These are phyloP conservation scores for Melinaea menophilus DNA, from an alignment of 2,888 invertebrate species.

Conservation along the genomic window DNA sequence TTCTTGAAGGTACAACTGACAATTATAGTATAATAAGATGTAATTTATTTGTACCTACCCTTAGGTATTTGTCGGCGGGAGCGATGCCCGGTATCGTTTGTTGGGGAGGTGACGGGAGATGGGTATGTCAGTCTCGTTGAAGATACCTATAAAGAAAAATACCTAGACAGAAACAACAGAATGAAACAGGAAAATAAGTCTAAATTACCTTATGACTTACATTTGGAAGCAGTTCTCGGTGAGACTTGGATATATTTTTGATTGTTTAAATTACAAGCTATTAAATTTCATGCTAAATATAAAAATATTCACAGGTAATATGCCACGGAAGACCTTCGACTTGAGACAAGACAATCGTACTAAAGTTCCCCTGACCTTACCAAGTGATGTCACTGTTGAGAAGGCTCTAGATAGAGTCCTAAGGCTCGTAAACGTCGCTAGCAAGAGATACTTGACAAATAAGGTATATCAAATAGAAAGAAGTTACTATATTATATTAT, in stretches of 20 bases:
- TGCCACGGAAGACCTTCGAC: conserved; percentile 80
- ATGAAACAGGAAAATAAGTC: conserved; percentile 55
- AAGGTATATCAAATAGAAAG: conserved; percentile 78
- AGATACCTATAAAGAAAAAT: conserved; percentile 68
- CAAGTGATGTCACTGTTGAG: conserved; percentile 77
- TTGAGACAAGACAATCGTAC: conserved; percentile 71
- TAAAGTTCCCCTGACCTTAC: conserved; percentile 75
- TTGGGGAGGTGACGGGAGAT: conserved; percentile 93
- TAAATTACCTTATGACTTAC: conserved; percentile 89
- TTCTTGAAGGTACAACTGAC: too few species aligned
- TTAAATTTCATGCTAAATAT: too few species aligned
- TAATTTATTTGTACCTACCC: conserved; percentile 6
- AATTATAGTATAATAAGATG: background rate
- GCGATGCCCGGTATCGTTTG: conserved; percentile 94
- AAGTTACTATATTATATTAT: background rate
- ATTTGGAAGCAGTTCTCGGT: conserved; percentile 92
- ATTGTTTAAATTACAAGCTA: too few species aligned
- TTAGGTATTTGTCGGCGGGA: conserved; percentile 88
- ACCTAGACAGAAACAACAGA: conserved; percentile 57
- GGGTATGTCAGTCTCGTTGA: conserved; percentile 86
- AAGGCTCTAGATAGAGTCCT: conserved; percentile 88
- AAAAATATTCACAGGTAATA: conserved; percentile 56
- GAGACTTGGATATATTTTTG: conserved; percentile 34
- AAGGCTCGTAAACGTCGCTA: conserved; percentile 92
- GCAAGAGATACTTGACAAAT: conserved; percentile 96